Base-by-base conservation (phyloP, 2,888 invertebrate genomes). In the Ormyrus thymus region DNA sequence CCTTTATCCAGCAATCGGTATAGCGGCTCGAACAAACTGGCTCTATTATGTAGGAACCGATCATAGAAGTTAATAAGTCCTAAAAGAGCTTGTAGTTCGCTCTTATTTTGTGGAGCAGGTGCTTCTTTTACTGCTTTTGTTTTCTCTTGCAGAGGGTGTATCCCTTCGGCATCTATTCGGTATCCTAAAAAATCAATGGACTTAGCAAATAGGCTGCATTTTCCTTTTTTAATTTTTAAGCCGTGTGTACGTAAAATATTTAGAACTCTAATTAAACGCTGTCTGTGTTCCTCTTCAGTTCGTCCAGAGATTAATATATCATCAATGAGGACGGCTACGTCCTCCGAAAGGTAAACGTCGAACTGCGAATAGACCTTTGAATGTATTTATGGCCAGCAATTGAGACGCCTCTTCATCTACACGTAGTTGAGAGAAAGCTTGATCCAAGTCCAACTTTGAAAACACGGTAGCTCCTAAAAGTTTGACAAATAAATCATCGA, bases 311-410 rank as follows among this genome's bases (percentile, higher is more conserved):
- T 46, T 2, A 79, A 1, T 13, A 79, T 64, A 48, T 79, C 74
- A 29, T 79, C 79, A 1, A 70, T 29, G 4, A 75, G 45, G 6
- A 74, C 61, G 15, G 70, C 64, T 9, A 70, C 65, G 43, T 74
- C 79, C 5, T 59, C 86, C 83, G 74, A 85, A 84, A 74, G 84
- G 85, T 43, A 86, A 76, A 3, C 85, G 78, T 9, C 76, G 84
- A 29, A 84, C 83, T 45, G 75, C 51, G 15, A 79, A 70, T 0
- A 78, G 55, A 3, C 76, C 76, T 55, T 58, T 59, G 1, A 71
- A 43, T 8, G 76, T 79, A 10, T 70, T 72, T 0, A 79, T 71
- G 1, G 66, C 61, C 11, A 79, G 11, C 10, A n/a, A n/a, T n/a
- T n/a, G n/a, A n/a, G n/a, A n/a, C n/a, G n/a, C n/a, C n/a, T n/a